Conservation (phyloP, 2,113 vertebrate genomes). For the Fukomys damarensis region DNA sequence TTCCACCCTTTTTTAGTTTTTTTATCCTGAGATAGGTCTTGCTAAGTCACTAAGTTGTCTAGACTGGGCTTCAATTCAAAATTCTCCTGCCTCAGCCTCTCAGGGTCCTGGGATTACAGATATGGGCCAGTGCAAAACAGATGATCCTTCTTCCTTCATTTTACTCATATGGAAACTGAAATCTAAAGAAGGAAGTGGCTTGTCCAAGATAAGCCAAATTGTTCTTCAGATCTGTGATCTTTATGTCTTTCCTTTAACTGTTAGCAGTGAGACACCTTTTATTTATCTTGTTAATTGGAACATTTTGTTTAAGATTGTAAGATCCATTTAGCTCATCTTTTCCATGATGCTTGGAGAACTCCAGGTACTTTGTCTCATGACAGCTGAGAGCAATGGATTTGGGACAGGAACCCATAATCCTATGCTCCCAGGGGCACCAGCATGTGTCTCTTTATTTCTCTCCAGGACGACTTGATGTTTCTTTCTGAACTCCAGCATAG, state of each 20-base stretch:
- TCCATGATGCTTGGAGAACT: neutral
- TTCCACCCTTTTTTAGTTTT: neutral
- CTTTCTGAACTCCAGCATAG: neutral
- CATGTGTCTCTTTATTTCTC: neutral
- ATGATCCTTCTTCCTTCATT: rapidly evolving
- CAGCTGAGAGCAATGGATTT: neutral
- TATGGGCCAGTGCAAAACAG: neutral
- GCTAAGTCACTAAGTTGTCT: neutral
- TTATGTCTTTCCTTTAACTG: neutral
- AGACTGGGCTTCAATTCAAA: neutral
- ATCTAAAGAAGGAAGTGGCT: neutral
- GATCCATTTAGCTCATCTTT: neutral
- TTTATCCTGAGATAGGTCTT: neutral
- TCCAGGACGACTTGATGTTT: neutral
- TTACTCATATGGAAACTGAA: neutral
- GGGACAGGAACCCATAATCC: neutral
- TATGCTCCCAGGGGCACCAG: neutral
- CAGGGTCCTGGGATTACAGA: neutral
- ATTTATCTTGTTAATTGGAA: neutral
- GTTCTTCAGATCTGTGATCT: neutral
- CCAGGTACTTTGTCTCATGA: no score
- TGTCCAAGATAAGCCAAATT: neutral
- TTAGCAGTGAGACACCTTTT: neutral
- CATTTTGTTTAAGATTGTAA: neutral
- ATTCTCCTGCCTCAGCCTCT: neutral